Evolutionary conservation across 2,888 invertebrate genomes (phyloP).

Genomic region (Dynastes maya): DNA sequence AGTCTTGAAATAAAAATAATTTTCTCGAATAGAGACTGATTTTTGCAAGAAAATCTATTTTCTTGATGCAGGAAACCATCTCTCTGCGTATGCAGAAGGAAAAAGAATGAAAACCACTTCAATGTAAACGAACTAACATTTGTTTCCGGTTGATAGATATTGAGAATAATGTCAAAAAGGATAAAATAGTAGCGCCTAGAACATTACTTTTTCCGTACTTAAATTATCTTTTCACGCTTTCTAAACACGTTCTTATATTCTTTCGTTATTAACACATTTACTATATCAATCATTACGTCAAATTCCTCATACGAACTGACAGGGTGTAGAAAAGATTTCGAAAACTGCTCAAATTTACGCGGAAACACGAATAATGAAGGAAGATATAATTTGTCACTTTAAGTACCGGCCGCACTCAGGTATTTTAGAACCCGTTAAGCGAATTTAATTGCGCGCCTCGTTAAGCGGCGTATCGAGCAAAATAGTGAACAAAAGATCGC

Average conservation of each 20-base stretch:
- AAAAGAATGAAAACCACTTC: too few species aligned
- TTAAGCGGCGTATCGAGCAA: constrained; percentile 22
- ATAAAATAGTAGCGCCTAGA: too few species aligned
- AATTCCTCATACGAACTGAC: neutral
- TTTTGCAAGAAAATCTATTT: too few species aligned
- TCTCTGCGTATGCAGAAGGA: too few species aligned
- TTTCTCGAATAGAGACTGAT: too few species aligned
- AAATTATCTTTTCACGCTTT: too few species aligned
- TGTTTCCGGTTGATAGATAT: too few species aligned
- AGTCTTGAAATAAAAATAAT: too few species aligned
- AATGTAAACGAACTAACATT: too few species aligned
- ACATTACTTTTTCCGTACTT: too few species aligned
- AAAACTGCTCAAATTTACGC: neutral
- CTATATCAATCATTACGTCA: constrained; percentile 6
- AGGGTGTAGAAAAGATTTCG: neutral
- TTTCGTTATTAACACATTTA: neutral
- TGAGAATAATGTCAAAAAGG: too few species aligned
- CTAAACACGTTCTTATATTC: neutral
- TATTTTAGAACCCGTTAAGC: neutral
- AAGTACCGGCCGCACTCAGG: neutral
- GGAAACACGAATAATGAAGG: neutral
- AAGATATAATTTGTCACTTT: constrained; percentile 19
- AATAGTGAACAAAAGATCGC: neutral
- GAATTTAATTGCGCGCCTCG: constrained; percentile 11
- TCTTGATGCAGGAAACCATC: too few species aligned